Evolutionary conservation across 2,797 vertebrate genomes (phyloP), one percentile per base, ranked within the genome.

Genomic region (Lepidocolaptes lacrymiger): DNA sequence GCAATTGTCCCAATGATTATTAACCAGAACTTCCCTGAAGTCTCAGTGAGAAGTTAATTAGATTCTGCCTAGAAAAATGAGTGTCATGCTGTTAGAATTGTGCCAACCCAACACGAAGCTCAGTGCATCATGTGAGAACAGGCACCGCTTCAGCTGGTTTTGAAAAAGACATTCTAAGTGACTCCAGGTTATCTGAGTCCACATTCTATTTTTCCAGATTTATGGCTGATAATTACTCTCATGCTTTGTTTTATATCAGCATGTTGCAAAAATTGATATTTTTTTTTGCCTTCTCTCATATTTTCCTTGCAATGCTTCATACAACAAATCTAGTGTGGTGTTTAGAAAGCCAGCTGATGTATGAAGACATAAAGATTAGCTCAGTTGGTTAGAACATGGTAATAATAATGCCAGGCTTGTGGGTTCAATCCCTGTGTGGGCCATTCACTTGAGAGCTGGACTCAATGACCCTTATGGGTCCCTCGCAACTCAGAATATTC

Each of bases 291-390:
- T 71, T 41, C 49, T 89, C 18, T 61, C 32, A 3, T 67, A 54
- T 94, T 94, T 94, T 91, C 46, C 32, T 83, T 81, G 63, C 44
- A 89, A 76, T 92, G 14, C 9, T 88, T 86, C 56, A 54, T 39
- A 36, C 5, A 72, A 37, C 15, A 88, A 79, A 89, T 74, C 41
- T 72, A 77, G 28, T 58, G 59, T 7, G 34, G 58, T 91, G 61
- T 89, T 96, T 77, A 74, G 39, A 91, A 94, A 89, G 52, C 32
- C 79, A 92, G 59, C 27, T 77, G 64, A 73, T 24, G 4, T n/a
- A 79, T 46, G n/a, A 88, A 93, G 68, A 48, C 32, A 52, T 76
- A 49, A 86, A 37, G 58, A 12, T 59, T 59, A 61, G 36, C 26
- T 61, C 36, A 19, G 26, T 20, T 61, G 26, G 36, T 39, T 39